These are phyloP conservation scores for Taxidea taxus DNA, from an alignment of 2,113 vertebrate genomes.

Conservation along the genomic window DNA sequence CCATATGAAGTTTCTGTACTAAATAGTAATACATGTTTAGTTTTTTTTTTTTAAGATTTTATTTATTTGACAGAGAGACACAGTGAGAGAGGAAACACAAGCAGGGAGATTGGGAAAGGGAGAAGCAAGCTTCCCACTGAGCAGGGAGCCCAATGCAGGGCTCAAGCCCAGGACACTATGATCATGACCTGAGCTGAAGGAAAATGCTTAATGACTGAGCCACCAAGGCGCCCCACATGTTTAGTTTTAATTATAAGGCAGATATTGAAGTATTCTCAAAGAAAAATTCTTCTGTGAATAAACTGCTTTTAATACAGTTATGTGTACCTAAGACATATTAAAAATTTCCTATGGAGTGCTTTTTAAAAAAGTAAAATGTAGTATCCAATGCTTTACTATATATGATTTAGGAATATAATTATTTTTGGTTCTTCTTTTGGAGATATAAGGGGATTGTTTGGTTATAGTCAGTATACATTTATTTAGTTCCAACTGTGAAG, in stretches of 20 bases:
- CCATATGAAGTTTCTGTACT: neutral
- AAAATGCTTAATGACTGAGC: too few relatives aligned
- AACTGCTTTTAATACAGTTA: neutral
- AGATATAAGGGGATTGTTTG: conserved; percentile 36
- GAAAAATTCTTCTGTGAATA: conserved; percentile 1
- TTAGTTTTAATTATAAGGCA: neutral
- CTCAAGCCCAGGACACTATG: too few relatives aligned
- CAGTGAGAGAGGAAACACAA: too few relatives aligned
- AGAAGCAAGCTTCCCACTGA: too few relatives aligned
- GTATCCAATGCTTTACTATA: neutral
- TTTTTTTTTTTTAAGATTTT: too few relatives aligned
- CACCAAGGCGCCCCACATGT: too few relatives aligned
- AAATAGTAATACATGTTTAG: neutral
- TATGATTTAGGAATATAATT: conserved; percentile 44
- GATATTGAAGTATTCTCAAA: neutral
- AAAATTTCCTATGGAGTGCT: neutral
- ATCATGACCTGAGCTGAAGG: too few relatives aligned
- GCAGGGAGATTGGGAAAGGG: too few relatives aligned
- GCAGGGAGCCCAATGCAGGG: too few relatives aligned
- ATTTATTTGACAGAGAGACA: too few relatives aligned
- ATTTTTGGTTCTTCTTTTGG: conserved; percentile 27
- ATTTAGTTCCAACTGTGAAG: neutral
- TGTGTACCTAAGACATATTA: neutral
- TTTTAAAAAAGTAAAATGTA: conserved; percentile 33
- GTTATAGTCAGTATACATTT: neutral